These are phyloP conservation scores for Sceloporus undulatus DNA, from an alignment of 2,113 vertebrate genomes.

Conservation along the genomic window DNA sequence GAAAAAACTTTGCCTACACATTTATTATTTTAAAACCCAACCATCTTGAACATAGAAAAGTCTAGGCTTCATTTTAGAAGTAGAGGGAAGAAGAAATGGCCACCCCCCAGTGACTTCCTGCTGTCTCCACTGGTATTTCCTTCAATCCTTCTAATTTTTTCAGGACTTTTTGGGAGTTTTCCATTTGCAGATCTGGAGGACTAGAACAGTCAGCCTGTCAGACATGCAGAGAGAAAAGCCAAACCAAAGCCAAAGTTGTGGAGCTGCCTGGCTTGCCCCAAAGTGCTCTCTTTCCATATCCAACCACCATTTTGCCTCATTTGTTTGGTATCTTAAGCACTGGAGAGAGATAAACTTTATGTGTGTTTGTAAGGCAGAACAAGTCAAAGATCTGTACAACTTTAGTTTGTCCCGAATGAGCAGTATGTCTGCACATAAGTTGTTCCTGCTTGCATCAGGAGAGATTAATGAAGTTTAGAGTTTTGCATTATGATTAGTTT, in stretches of 20 bases:
- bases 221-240: not conserved
- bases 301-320: not conserved
- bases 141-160: not conserved
- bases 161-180: not conserved
- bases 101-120: too few species aligned
- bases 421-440: too few species aligned
- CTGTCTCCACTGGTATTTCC: not conserved
- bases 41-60: too few species aligned
- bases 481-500: too few species aligned
- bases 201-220: not conserved
- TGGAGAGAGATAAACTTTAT: not conserved
- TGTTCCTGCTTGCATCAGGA: too few species aligned
- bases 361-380: too few species aligned
- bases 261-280: not conserved
- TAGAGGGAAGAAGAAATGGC: too few species aligned
- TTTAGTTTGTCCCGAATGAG: too few species aligned
- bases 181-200: not conserved
- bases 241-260: not conserved
- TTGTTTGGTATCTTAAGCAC: not conserved
- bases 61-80: not conserved
- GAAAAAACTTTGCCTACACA: not conserved
- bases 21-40: too few species aligned
- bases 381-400: too few species aligned
- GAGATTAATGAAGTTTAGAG: too few species aligned
- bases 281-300: not conserved